Base-by-base conservation (phyloP, 2,797 vertebrate species). In the Etheostoma perlongum region DNA sequence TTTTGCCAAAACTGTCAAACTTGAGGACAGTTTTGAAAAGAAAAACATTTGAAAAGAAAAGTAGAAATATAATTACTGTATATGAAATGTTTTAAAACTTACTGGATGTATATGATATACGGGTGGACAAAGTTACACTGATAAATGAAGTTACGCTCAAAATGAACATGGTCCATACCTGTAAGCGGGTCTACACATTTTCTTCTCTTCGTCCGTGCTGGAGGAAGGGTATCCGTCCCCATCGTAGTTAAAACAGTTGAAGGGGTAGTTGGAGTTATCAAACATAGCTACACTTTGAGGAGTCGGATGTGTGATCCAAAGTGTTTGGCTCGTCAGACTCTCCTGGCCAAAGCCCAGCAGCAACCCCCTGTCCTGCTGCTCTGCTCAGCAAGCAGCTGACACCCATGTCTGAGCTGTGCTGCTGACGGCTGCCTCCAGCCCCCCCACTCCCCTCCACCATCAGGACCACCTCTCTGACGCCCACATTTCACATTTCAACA, bases 191-290 rank as follows among this genome's bases (percentile, higher is more conserved):
- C 98, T 84, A 36, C 96, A 97, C 91, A 97, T 96, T 85, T 97
- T 97, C 93, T 97, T 97, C 72, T 97, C 97, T 27, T 98, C 96
- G 0, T 99, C 97, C 0, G 96, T 95, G 85, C 96, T 96, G 81
- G 97, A 96, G 12, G 96, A 94, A 6, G 97, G 97, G 77, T 97
- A 97, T 74, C 97, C 97, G 18, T 99, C 97, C 13, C 96, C 96
- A 71, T 98, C 97, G n/a, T 99, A 97, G 90, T 98, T 98, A 78
- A 99, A 99, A 75, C 98, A 99, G 92, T 99, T 99, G 77, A 99
- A 99, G 70, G 98, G 98, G 77, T 99, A 99, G 89, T 98, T 95
- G 1, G 97, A 95, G 90, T 96, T 97, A 88, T 99, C 97, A 84
- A 99, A 99, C 98, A 99, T 99, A 4, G 79, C 94, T 84, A 70